Base-by-base conservation (phyloP, 2,888 invertebrate genomes). In the Urechis unicinctus region DNA sequence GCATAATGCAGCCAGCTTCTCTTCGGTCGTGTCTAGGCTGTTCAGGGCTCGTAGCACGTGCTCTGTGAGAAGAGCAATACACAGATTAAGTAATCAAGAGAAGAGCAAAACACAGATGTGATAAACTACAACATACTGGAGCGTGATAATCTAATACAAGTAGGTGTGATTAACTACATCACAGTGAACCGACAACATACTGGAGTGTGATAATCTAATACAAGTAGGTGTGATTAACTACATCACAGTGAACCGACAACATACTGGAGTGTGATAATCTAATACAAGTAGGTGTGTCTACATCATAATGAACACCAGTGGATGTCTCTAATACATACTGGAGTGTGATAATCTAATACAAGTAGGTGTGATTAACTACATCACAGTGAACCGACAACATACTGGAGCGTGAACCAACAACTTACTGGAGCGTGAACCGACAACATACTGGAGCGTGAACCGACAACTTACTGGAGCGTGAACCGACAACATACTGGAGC, bases 1-100 rank as follows among this genome's bases (percentile, higher is more conserved):
- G 67, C 85, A 85, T 61, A 90, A 82, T 1, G 83, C 80, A 2
- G 83, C 81, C 30, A 88, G 75, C 75, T 88, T 88, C 65, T 88
- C 88, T 62, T 86, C 86, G 0, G 84, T 75, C 0, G 83, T 82
- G 26, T 83, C 81, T 59, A 78, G 66, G 55, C 72, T 73, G 62
- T 70, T 74, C 53, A 80, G 66, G 9, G 78, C 74, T 62, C 75
- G 86, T 69, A 88, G 78, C 53, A 88, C 83, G 71, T 87, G 85
- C 52, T 79, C 79, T 78, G 63, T 36, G 66, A 50, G 17, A 58
- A n/a, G 24, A 5, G 17, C 17, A 52, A 46, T 4, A 24, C 17
- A 17, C 25, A 21, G 36, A 25, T 31, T 24, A 44, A 17, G n/a
- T 28, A 36, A 9, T 50, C 22, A 5, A 21, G 17, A 31, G 25